Conservation (phyloP, 2,113 vertebrate species). For the Festucalex cinctus region DNA sequence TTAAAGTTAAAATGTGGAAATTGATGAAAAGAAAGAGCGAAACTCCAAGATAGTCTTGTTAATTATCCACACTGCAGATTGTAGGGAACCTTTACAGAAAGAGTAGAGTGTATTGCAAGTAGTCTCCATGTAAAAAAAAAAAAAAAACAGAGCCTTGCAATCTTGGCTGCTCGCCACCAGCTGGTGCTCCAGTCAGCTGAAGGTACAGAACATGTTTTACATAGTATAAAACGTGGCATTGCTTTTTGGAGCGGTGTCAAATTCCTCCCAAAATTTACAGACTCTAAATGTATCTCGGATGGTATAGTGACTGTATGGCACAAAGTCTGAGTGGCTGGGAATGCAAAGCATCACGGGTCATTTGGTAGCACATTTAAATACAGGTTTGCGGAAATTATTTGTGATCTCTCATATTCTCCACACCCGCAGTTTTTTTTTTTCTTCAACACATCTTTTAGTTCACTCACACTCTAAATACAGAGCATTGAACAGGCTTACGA, state of each 20-base stretch:
- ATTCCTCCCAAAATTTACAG: slow-evolving; percentile 40
- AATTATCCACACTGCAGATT: slow-evolving; percentile 61
- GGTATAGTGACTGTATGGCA: slow-evolving; percentile 41
- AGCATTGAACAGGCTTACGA: neutral
- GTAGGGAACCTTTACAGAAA: slow-evolving; percentile 51
- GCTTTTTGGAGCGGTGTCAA: slow-evolving; percentile 62
- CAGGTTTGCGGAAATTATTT: no score
- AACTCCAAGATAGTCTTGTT: slow-evolving; percentile 31
- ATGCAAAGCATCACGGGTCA: slow-evolving; percentile 26
- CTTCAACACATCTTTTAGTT: neutral
- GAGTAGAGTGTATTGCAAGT: slow-evolving; percentile 54
- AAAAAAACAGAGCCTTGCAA: slow-evolving; percentile 45
- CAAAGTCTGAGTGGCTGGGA: slow-evolving; percentile 52
- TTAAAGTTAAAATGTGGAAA: slow-evolving; percentile 14
- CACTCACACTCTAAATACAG: neutral
- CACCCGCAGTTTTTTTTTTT: neutral
- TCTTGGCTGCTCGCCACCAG: slow-evolving; percentile 67
- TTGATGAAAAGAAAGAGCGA: slow-evolving; percentile 20
- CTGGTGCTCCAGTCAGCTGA: slow-evolving; percentile 67
- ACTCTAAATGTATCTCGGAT: slow-evolving; percentile 22
- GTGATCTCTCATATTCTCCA: neutral
- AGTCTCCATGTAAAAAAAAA: slow-evolving; percentile 53
- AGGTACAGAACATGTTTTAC: slow-evolving; percentile 60
- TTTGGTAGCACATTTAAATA: slow-evolving; percentile 35
- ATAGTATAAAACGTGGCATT: slow-evolving; percentile 52